Base-by-base conservation (phyloP, 2,113 vertebrate genomes). In the Rhabdornis inornatus region DNA sequence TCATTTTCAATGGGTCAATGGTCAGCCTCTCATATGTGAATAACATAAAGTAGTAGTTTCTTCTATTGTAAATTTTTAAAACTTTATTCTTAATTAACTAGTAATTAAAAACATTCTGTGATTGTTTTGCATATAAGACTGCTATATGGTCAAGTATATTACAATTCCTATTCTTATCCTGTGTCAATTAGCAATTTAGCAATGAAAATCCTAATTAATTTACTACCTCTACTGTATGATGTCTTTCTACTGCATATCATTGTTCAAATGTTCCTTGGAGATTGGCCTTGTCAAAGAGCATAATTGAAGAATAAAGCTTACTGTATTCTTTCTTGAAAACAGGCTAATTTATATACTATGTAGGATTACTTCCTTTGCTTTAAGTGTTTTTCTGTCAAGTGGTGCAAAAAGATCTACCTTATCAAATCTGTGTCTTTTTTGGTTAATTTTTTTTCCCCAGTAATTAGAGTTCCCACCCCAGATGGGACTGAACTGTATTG, bases 121-220 rank as follows among this genome's bases (percentile, higher is more conserved):
- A 5, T 50, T 87, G 22, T 69, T 72, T 65, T 55, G 28, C 42
- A n/a, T n/a, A n/a, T n/a, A 80, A 45, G 59, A 42, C 15, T 81
- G 19, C n/a, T 79, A 20, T 79, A 31, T 55, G 39, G 44, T 83
- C 55, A 87, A 74, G 37, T 80, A 70, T 76, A 68, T 76, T 95
- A 83, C 23, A 78, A 39, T 71, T 94, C 15, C 21, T 5, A n/a
- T 92, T 90, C 24, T 83, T 76, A 70, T n/a, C 12, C 19, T 3
- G 4, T 75, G 56, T 91, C 37, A 82, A 25, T 93, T 92, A 71
- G 44, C 69, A 75, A 27, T 86, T 91, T 69, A 87, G 33, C 24
- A 66, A 33, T 74, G 50, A 86, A 92, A 95, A 94, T 49, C 6
- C 2, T 59, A 82, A 85, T 92, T 92, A 87, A 74, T 72, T 90